A percentile compares a stretch with the other conserved stretches of the same genome.
These are phyloP conservation scores for Azorinus chamasolen DNA, from an alignment of 2,888 invertebrate genomes.

Conservation along the genomic window DNA sequence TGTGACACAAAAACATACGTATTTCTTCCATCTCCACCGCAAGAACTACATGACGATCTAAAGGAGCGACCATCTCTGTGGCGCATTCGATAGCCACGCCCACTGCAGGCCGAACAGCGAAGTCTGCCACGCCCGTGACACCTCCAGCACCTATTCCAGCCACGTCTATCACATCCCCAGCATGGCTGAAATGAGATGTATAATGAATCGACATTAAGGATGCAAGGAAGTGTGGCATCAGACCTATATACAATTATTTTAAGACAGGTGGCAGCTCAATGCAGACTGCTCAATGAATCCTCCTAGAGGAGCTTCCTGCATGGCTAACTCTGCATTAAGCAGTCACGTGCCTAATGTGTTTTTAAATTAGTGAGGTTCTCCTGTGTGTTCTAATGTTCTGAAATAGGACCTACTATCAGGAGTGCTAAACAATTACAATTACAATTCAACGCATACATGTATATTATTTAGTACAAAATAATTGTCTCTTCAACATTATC, in stretches of 20 bases:
- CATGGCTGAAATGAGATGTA: constrained; percentile 73
- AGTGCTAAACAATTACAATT: too few species aligned
- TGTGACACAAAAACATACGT: too few species aligned
- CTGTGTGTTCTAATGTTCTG: too few species aligned
- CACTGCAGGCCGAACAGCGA: constrained; percentile 56
- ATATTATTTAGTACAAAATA: too few species aligned
- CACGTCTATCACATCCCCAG: constrained; percentile 86
- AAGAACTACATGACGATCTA: too few species aligned
- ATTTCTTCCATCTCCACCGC: too few species aligned
- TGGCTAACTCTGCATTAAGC: neutral
- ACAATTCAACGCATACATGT: too few species aligned
- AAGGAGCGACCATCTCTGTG: constrained; percentile 52
- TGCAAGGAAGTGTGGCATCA: neutral
- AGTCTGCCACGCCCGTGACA: constrained; percentile 75
- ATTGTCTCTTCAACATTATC: too few species aligned
- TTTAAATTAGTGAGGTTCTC: too few species aligned
- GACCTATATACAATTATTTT: neutral
- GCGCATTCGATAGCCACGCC: constrained; percentile 31
- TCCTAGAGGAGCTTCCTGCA: neutral
- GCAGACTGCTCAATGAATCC: neutral
- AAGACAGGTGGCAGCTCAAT: neutral
- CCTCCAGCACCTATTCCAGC: constrained; percentile 85
- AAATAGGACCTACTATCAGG: too few species aligned
- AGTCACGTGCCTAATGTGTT: too few species aligned
- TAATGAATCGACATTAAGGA: too few species aligned